Evolutionary conservation across 2,797 vertebrate genomes (phyloP).

Genomic region (Pseudochirops cupreus): DNA sequence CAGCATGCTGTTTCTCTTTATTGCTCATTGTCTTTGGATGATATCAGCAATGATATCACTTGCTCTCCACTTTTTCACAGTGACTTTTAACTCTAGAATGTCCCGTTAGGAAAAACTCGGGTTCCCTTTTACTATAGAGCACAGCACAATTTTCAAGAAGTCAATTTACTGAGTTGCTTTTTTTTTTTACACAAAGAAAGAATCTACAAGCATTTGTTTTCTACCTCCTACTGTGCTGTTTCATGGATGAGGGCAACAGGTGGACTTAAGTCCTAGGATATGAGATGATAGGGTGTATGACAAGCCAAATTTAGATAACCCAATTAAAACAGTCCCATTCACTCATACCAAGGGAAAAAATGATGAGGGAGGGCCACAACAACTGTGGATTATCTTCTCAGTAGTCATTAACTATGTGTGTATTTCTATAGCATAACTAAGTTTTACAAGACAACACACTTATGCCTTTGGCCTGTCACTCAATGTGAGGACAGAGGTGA

Average conservation of each 20-base stretch:
- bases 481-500: conserved; percentile 70
- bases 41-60: background rate
- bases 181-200: conserved; percentile 66
- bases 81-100: conserved; percentile 55
- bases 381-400: conserved; percentile 74
- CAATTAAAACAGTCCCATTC: conserved; percentile 64
- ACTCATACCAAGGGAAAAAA: conserved; percentile 38
- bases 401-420: conserved; percentile 72
- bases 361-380: conserved; percentile 49
- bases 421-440: conserved; percentile 64
- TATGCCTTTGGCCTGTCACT: conserved; percentile 67
- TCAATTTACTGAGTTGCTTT: conserved; percentile 61
- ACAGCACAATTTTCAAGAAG: conserved; percentile 60
- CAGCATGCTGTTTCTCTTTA: background rate
- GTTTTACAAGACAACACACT: conserved; percentile 57
- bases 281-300: conserved; percentile 56
- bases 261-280: conserved; percentile 75
- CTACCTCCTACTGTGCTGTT: conserved; percentile 66
- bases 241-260: conserved; percentile 72
- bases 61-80: conserved; percentile 43
- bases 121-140: conserved; percentile 21
- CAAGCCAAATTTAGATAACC: conserved; percentile 76
- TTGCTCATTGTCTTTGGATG: background rate
- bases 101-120: background rate
- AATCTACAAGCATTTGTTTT: conserved; percentile 80